Evolutionary conservation across 2,113 vertebrate species (phyloP), one percentile per base, ranked within the genome.

Genomic region (Cavia aperea): DNA sequence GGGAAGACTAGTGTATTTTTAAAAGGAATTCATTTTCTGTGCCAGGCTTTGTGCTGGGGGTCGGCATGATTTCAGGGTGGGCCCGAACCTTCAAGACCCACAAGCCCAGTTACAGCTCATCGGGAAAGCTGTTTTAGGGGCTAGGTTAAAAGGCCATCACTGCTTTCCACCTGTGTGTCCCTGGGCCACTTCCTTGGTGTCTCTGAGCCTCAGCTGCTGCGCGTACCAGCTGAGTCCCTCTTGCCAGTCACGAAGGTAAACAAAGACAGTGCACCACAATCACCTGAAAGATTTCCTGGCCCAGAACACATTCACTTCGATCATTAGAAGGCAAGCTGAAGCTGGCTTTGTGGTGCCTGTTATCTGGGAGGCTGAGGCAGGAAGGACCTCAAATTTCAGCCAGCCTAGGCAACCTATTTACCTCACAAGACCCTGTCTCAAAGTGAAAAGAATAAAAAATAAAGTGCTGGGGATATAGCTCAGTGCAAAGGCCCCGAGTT

Each of bases 1-100:
- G 12, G 65, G 85, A 86, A 95, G 63, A 75, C 72, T n/a, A 82
- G 33, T 90, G 39, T 54, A 54, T 75, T 7, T 94, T 79, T 75
- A 51, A 68, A 85, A 43, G 84, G 75, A 89, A 62, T 62, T 49
- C 78, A 84, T 79, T 18, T 23, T 18, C 49, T 36, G 29, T 15
- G 58, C 58, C 21, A 46, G 51, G 66, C 43, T 83, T 68, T 39
- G n/a, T 4, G 33, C 43, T 21, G 23, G 81, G 63, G 10, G 54
- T 23, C 8, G 75, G 70, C 31, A 0, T 5, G 31, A 46, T 0
- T 5, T 4, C 65, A 46, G n/a, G 29, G 56, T 5, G 9, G 33
- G 4, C 51, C 15, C 9, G 2, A 54, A 2, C 29, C 11, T 21
- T 18, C 4, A 21, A 60, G 13, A n/a, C 21, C 33, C 36, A 26